phyloP scores from a whole-genome alignment of 2,113 vertebrate genomes.

The Scolopax mira region DNA sequence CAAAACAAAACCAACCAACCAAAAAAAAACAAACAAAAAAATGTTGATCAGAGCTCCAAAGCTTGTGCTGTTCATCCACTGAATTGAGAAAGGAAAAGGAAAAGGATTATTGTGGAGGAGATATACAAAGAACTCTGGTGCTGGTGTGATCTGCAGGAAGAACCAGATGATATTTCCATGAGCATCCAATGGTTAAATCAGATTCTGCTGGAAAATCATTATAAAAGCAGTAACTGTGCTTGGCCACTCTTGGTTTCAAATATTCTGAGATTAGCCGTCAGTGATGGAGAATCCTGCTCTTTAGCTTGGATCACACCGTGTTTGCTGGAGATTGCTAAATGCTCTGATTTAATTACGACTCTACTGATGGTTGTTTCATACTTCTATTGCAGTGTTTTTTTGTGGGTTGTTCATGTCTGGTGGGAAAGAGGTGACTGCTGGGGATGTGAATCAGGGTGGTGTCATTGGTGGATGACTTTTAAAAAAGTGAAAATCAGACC shows the following conservation, averaged over 20 bases:
- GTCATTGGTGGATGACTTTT: not conserved
- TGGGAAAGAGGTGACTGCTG: not conserved
- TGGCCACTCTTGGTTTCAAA: not conserved
- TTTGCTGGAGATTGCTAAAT: not conserved
- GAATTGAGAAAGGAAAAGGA: not conserved
- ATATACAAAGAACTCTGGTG: not conserved
- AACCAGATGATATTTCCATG: not conserved
- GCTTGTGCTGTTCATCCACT: not conserved
- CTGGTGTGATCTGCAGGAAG: not conserved
- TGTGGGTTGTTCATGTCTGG: fast-evolving
- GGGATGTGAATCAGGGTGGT: not conserved
- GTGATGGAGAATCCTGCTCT: not conserved
- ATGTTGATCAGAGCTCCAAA: not conserved
- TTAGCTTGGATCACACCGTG: not conserved
- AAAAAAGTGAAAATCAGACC: not conserved
- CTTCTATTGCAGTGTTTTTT: not conserved
- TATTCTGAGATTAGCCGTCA: not conserved
- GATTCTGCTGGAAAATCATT: not conserved
- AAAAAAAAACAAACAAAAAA: too few species aligned
- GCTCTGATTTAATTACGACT: not conserved
- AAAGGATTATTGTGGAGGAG: not conserved
- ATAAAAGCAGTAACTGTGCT: not conserved
- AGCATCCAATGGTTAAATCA: not conserved
- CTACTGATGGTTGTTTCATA: not conserved
- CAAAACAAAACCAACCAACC: too few species aligned